These are phyloP conservation scores for Pachyramphus minor DNA, from an alignment of 2,113 vertebrate species.

Conservation along the genomic window DNA sequence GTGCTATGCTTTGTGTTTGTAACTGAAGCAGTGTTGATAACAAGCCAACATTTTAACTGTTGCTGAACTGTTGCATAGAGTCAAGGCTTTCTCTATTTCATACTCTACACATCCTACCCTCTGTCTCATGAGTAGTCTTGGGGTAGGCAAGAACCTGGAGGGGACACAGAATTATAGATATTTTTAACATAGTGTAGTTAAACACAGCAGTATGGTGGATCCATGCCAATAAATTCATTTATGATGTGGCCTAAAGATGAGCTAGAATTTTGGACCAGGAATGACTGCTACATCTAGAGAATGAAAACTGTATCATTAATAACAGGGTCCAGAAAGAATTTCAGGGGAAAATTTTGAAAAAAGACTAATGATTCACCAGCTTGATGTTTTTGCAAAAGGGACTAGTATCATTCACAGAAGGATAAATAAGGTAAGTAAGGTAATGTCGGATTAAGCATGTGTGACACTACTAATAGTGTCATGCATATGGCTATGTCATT, in stretches of 20 bases:
- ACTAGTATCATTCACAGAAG: background rate
- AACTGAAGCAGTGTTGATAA: background rate
- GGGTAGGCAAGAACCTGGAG: background rate
- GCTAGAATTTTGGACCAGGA: background rate
- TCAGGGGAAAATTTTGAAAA: background rate
- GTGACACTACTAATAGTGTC: background rate
- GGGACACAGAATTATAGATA: background rate
- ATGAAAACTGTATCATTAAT: background rate
- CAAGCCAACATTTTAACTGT: background rate
- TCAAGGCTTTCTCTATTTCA: background rate
- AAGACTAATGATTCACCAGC: background rate
- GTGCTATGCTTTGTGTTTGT: background rate
- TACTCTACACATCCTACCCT: rapidly evolving
- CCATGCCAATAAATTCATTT: background rate
- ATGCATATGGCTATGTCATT: background rate
- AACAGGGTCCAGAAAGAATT: background rate
- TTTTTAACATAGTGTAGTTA: background rate
- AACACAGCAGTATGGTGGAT: background rate
- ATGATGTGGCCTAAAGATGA: background rate
- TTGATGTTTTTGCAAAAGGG: background rate
- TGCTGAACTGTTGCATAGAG: background rate
- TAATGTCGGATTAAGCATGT: background rate
- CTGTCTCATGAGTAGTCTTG: background rate
- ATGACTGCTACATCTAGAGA: background rate
- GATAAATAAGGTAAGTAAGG: background rate